Evolutionary conservation across 1,140 invertebrate genomes (phyloP).

Genomic region (Hormaphis cornu): DNA sequence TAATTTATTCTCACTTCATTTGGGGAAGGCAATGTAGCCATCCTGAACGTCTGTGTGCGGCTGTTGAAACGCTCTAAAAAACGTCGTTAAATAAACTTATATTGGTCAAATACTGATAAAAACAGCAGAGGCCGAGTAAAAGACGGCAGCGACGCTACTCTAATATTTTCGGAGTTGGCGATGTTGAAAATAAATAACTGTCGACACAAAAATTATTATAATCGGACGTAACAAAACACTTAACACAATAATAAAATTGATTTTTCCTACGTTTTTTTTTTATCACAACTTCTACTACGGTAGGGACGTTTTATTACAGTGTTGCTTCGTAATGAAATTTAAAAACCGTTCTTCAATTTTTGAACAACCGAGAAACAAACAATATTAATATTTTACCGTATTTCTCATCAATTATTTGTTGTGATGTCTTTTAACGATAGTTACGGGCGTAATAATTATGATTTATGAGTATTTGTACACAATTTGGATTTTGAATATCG

Average conservation of each 20-base stretch:
- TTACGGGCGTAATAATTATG: no score
- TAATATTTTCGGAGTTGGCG: not conserved
- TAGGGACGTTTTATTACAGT: not conserved
- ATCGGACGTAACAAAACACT: not conserved
- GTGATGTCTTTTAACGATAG: no score
- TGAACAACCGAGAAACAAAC: no score
- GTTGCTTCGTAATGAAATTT: not conserved
- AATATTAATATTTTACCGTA: no score
- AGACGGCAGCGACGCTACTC: not conserved
- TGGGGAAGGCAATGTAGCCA: constrained; percentile 27
- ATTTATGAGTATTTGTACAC: no score
- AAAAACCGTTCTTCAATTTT: not conserved
- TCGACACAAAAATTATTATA: not conserved
- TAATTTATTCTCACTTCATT: constrained; percentile 14
- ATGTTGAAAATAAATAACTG: not conserved
- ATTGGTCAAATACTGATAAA: not conserved
- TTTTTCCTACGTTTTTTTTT: constrained; percentile 7
- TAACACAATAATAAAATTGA: constrained; percentile 27
- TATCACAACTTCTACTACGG: not conserved
- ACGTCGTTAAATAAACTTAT: not conserved
- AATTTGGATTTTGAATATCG: no score
- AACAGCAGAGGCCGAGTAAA: not conserved
- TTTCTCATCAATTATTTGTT: no score
- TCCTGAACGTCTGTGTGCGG: not conserved
- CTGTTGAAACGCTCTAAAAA: not conserved